A percentile compares a stretch with the other conserved stretches of the same genome.
These are phyloP conservation scores for Osmerus mordax DNA, from an alignment of 2,113 vertebrate genomes.

Conservation along the genomic window DNA sequence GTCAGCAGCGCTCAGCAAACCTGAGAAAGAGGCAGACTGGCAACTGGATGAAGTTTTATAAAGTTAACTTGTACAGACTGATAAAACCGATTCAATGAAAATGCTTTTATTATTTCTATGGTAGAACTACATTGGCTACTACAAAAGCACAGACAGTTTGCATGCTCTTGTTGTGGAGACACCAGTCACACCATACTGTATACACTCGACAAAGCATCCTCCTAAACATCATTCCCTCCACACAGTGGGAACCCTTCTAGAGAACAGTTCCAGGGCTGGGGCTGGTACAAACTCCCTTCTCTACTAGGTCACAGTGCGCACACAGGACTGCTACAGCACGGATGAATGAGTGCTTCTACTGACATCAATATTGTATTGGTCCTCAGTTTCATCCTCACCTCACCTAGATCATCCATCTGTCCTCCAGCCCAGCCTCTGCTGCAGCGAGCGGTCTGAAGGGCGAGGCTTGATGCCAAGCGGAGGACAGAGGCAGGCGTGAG, in stretches of 20 bases:
- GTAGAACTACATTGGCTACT: too few species aligned
- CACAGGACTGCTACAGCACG: constrained; percentile 19
- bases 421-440: background rate
- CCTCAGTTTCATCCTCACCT: constrained; percentile 3
- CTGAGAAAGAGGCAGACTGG: background rate
- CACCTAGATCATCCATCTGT: background rate
- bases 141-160: too few species aligned
- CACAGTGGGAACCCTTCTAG: background rate
- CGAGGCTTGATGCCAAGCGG: background rate
- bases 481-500: too few species aligned
- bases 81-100: constrained; percentile 3
- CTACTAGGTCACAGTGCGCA: constrained; percentile 28
- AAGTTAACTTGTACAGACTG: too few species aligned
- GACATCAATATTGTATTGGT: constrained; percentile 14
- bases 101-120: too few species aligned
- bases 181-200: background rate
- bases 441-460: background rate
- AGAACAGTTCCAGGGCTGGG: constrained; percentile 9
- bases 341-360: constrained; percentile 17
- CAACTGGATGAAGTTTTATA: too few species aligned
- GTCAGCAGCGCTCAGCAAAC: background rate
- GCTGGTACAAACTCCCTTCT: constrained; percentile 40
- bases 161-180: too few species aligned
- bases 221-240: background rate
- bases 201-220: background rate